A percentile compares a stretch with the other conserved stretches of the same genome.
phyloP scores from a whole-genome alignment of 2,797 vertebrate genomes.

The Falco rusticolus region DNA sequence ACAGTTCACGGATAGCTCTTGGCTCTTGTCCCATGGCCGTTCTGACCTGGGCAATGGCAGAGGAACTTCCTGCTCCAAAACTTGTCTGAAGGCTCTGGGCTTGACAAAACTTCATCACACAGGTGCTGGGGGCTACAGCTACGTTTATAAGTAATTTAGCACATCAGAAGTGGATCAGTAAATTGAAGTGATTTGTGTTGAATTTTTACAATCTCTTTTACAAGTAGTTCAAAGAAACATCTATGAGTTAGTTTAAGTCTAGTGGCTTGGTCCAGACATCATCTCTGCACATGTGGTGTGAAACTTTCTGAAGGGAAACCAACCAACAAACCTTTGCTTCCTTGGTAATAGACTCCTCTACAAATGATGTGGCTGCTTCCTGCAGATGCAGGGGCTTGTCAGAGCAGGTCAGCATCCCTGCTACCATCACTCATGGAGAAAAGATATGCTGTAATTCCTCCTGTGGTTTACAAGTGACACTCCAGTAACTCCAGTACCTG shows the following conservation, averaged over 20 bases:
- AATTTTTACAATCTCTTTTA: neutral
- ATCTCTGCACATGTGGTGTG: neutral
- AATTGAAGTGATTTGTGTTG: neutral
- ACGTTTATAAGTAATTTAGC: neutral
- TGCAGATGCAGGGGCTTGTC: neutral
- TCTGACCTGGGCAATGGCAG: neutral
- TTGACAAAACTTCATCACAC: neutral
- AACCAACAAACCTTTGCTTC: neutral
- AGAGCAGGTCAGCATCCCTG: neutral
- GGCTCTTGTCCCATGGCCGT: neutral
- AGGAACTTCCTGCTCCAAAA: neutral
- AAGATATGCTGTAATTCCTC: neutral
- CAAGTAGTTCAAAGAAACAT: neutral
- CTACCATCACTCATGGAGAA: neutral
- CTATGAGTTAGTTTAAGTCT: neutral
- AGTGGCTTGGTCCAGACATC: neutral
- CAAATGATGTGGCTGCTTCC: fast-evolving
- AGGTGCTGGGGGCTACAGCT: neutral
- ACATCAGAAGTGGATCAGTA: neutral
- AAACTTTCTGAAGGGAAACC: neutral
- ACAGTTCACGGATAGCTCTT: neutral
- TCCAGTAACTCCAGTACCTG: too few species aligned
- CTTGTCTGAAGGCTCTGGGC: neutral
- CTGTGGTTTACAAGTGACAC: neutral
- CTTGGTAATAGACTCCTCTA: neutral